phyloP scores from a whole-genome alignment of 2,888 invertebrate genomes.

The Thelaira solivaga region DNA sequence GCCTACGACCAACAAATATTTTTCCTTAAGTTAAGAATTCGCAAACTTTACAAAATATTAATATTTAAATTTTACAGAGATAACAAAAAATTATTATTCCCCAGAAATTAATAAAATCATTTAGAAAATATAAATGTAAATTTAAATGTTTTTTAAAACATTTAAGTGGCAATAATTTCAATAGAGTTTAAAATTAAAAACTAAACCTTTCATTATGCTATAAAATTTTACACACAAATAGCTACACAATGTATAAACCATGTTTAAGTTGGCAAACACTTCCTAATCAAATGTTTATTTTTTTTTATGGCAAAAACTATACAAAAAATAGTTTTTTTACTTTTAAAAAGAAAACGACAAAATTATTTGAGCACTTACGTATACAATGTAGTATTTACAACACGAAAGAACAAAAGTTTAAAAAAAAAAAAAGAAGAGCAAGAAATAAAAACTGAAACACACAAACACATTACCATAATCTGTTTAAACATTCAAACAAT shows the following conservation, averaged over 20 bases:
- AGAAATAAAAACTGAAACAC: not conserved
- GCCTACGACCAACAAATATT: too few species aligned
- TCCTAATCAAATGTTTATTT: conserved; percentile 46
- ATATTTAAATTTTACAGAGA: too few species aligned
- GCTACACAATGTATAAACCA: conserved; percentile 5
- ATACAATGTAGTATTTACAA: not conserved
- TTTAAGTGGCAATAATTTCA: not conserved
- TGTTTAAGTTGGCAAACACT: conserved; percentile 30
- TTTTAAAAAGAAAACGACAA: conserved; percentile 34
- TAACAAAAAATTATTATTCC: too few species aligned
- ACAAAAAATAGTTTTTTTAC: conserved; percentile 44
- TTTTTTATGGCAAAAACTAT: conserved; percentile 43
- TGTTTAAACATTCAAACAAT: conserved; percentile 62
- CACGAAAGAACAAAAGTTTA: not conserved
- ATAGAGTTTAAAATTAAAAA: not conserved
- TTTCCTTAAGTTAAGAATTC: too few species aligned
- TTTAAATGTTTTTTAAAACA: not conserved
- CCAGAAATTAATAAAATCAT: too few species aligned
- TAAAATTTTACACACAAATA: too few species aligned
- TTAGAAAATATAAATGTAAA: too few species aligned
- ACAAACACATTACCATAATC: conserved; percentile 50
- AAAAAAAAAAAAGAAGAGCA: not conserved
- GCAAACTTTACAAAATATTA: too few species aligned
- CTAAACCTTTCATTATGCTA: too few species aligned
- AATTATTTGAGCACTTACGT: not conserved